Conservation (phyloP, 2,113 vertebrate species). For the Leiothrix lutea region DNA sequence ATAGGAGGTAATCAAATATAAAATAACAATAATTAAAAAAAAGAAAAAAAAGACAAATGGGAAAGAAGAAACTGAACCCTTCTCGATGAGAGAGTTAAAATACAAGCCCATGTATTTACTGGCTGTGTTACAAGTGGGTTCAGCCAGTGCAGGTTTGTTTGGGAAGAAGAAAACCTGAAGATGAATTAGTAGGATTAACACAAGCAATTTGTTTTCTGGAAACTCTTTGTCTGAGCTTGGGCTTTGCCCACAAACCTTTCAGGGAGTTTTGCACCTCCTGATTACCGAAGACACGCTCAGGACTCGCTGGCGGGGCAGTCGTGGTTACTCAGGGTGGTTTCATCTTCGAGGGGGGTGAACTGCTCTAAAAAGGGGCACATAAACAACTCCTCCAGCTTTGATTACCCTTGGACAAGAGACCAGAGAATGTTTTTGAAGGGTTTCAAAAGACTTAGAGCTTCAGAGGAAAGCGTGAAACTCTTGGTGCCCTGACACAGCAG, state of each 20-base stretch:
- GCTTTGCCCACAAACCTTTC: background rate
- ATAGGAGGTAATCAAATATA: slow-evolving; percentile 2
- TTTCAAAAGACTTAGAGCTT: background rate
- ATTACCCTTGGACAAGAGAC: background rate
- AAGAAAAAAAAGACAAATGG: background rate
- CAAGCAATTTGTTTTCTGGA: background rate
- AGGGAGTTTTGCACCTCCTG: background rate
- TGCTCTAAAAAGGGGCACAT: background rate
- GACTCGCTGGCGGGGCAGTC: accelerated
- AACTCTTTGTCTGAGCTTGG: background rate
- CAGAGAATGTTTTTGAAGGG: background rate
- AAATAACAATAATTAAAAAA: background rate
- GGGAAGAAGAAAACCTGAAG: background rate
- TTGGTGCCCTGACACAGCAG: background rate
- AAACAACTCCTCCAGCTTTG: background rate
- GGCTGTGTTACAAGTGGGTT: background rate
- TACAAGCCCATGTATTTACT: background rate
- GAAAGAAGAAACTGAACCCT: background rate
- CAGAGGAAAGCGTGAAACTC: background rate
- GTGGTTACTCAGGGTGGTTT: accelerated
- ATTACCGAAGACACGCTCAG: background rate
- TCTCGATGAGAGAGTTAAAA: background rate
- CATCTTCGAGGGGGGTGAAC: background rate
- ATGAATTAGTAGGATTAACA: background rate
- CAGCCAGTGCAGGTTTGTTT: background rate